Evolutionary conservation across 2,888 invertebrate species (phyloP).

Genomic region (Lasioglossum morio): DNA sequence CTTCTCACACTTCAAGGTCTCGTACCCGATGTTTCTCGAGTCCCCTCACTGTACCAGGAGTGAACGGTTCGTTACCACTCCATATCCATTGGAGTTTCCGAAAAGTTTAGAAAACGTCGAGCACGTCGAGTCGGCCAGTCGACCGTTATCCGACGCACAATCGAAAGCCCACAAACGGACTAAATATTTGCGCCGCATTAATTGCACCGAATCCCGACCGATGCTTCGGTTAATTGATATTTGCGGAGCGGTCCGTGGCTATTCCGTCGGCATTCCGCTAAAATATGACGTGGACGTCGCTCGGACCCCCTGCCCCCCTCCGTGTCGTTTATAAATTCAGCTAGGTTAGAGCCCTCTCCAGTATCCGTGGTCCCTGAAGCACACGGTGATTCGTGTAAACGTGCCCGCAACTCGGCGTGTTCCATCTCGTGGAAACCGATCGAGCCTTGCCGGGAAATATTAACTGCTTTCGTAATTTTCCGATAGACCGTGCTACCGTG

Average conservation of each 20-base stretch:
- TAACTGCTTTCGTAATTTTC: slow-evolving; percentile 58
- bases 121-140: slow-evolving; percentile 19
- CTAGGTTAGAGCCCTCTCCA: slow-evolving; percentile 10
- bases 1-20: too few relatives aligned
- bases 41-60: background rate
- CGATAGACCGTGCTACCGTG: slow-evolving; percentile 31
- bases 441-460: slow-evolving; percentile 36
- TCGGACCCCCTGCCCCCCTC: background rate
- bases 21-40: too few relatives aligned
- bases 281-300: slow-evolving; percentile 68
- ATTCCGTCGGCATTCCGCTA: slow-evolving; percentile 74
- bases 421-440: slow-evolving; percentile 49
- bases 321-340: slow-evolving; percentile 62
- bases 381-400: slow-evolving; percentile 51
- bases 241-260: slow-evolving; percentile 68
- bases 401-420: slow-evolving; percentile 25
- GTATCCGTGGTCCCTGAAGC: slow-evolving; percentile 18
- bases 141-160: slow-evolving; percentile 28
- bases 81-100: background rate
- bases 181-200: slow-evolving; percentile 76
- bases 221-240: slow-evolving; percentile 77
- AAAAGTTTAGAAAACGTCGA: slow-evolving; percentile 27
- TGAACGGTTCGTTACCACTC: background rate
- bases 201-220: slow-evolving; percentile 65
- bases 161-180: slow-evolving; percentile 57